Percentiles rank a stretch among this genome's conserved stretches.
Conservation (phyloP, 2,113 vertebrate genomes). For the Arvicanthis niloticus region DNA sequence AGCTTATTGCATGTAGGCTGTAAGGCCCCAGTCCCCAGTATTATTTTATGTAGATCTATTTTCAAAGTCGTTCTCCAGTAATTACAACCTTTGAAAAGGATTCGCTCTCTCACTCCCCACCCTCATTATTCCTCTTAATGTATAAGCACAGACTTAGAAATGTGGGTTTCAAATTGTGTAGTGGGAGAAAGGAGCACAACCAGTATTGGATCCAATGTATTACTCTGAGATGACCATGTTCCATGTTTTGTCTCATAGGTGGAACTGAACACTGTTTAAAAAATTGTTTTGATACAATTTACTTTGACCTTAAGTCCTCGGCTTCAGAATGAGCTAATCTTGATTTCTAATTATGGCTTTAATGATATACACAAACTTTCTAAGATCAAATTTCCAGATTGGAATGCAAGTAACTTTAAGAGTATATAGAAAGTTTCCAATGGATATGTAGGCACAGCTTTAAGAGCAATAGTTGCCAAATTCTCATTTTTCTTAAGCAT, state of each 20-base stretch:
- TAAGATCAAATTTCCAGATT: conserved; percentile 53
- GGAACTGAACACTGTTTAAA: neutral
- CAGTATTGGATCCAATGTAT: neutral
- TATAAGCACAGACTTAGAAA: neutral
- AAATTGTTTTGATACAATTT: neutral
- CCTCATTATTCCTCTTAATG: neutral
- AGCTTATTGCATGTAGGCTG: neutral
- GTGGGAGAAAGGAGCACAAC: neutral
- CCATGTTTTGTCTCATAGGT: neutral
- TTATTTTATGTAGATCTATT: conserved; percentile 17
- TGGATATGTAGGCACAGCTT: neutral
- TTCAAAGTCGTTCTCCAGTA: neutral
- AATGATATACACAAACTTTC: neutral
- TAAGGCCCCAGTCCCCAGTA: neutral
- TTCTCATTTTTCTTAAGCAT: conserved; percentile 40
- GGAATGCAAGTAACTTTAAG: neutral
- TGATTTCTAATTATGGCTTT: conserved; percentile 32
- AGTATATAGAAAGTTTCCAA: conserved; percentile 14
- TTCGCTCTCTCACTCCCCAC: neutral
- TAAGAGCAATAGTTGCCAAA: neutral
- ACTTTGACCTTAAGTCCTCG: neutral
- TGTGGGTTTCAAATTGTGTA: conserved; percentile 36
- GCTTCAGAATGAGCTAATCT: neutral
- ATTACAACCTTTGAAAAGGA: neutral
- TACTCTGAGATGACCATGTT: neutral